A percentile compares a stretch with the other conserved stretches of the same genome.
Evolutionary conservation across 1,140 invertebrate genomes (phyloP).

Genomic region (Ceratina australensis): DNA sequence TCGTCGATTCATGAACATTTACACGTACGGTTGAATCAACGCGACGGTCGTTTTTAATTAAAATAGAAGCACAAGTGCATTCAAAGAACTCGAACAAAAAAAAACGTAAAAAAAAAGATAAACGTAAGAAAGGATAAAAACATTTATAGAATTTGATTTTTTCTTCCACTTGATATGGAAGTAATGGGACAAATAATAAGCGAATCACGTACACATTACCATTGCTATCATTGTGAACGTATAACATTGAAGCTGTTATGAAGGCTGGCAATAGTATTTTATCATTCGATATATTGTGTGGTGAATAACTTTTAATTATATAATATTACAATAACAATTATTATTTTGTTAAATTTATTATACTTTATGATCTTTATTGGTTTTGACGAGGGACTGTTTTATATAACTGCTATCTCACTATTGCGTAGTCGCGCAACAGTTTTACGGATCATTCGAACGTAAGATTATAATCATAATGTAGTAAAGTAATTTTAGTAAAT

Average conservation of each 20-base stretch:
- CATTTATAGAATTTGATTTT: conserved; percentile 41
- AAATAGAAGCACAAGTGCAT: conserved; percentile 54
- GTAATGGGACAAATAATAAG: conserved; percentile 30
- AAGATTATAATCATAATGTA: conserved; percentile 72
- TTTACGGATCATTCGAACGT: conserved; percentile 48
- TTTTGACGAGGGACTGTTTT: conserved; percentile 79
- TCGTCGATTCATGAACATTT: conserved; percentile 39
- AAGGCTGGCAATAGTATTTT: conserved; percentile 74
- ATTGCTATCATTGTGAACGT: conserved; percentile 51
- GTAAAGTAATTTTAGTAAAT: conserved; percentile 69
- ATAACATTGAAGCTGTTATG: conserved; percentile 46
- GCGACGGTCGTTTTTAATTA: conserved; percentile 39
- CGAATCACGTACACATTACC: conserved; percentile 36
- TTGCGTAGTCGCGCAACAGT: conserved; percentile 72
- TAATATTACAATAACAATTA: conserved; percentile 69
- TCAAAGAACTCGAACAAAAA: conserved; percentile 21
- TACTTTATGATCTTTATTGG: conserved; percentile 73
- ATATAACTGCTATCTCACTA: conserved; percentile 76
- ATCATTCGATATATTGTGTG: conserved; percentile 74
- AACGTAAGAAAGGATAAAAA: conserved; percentile 1
- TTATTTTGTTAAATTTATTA: conserved; percentile 75
- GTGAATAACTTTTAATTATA: conserved; percentile 74
- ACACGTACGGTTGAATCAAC: conserved; percentile 19
- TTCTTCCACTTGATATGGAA: conserved; percentile 29
- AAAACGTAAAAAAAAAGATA: background rate